These are phyloP conservation scores for Gephyroberyx darwinii DNA, from an alignment of 2,797 vertebrate genomes.

Conservation along the genomic window DNA sequence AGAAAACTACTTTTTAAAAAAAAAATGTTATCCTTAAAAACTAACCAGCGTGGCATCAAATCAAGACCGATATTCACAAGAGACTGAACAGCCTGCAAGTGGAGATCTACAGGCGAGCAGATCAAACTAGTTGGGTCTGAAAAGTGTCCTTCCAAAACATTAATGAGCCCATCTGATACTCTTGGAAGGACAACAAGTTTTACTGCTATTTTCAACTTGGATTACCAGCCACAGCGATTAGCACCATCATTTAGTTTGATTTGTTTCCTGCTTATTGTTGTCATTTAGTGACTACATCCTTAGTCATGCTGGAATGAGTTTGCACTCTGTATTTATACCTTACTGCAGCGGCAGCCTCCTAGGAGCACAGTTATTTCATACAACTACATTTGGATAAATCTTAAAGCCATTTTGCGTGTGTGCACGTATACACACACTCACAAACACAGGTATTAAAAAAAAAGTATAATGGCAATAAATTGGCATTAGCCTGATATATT, in stretches of 20 bases:
- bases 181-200: conserved; percentile 3
- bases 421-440: conserved; percentile 11
- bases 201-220: not conserved
- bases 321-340: conserved; percentile 36
- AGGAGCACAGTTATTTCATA: conserved; percentile 35
- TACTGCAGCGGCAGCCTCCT: conserved; percentile 19
- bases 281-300: conserved; percentile 26
- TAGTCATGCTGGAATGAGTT: conserved; percentile 35
- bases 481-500: conserved; percentile 44
- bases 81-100: conserved; percentile 22
- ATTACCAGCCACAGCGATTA: conserved; percentile 8
- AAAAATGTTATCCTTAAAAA: conserved; percentile 29
- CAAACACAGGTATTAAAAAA: conserved; percentile 41
- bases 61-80: conserved; percentile 13
- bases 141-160: conserved; percentile 14
- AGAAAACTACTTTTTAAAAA: conserved; percentile 39
- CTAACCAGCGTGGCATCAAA: conserved; percentile 67
- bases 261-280: conserved; percentile 1
- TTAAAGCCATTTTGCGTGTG: conserved; percentile 65
- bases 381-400: conserved; percentile 37
- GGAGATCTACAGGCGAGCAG: conserved; percentile 18
- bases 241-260: conserved; percentile 18
- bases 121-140: conserved; percentile 26
- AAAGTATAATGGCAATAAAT: conserved; percentile 80
- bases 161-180: conserved; percentile 10